phyloP scores from a whole-genome alignment of 2,888 invertebrate species.

The Papilio protenor region DNA sequence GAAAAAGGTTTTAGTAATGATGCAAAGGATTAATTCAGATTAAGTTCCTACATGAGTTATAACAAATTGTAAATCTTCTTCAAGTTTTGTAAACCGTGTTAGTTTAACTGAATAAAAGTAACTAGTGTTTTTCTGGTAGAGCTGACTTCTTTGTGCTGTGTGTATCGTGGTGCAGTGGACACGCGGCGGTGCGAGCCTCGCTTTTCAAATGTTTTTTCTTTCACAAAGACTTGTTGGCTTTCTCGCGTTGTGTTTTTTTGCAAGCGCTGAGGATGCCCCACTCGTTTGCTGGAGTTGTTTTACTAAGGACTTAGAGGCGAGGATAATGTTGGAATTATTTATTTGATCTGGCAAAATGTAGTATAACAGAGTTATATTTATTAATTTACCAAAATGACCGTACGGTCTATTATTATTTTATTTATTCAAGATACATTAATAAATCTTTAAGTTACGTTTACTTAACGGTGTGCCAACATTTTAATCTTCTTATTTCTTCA shows the following conservation, averaged over 20 bases:
- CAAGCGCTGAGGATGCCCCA: not conserved
- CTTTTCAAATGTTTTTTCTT: not conserved
- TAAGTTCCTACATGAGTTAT: too few species aligned
- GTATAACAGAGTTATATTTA: not conserved
- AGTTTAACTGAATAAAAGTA: not conserved
- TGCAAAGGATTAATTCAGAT: too few species aligned
- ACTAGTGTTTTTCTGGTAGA: not conserved
- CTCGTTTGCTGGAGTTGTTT: not conserved
- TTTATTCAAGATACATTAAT: too few species aligned
- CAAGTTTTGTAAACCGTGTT: too few species aligned
- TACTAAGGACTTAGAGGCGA: not conserved
- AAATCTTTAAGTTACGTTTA: too few species aligned
- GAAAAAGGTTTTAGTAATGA: too few species aligned
- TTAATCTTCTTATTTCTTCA: too few species aligned
- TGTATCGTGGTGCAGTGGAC: not conserved
- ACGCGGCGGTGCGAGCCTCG: not conserved
- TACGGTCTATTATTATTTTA: too few species aligned
- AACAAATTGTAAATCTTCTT: too few species aligned
- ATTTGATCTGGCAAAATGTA: not conserved
- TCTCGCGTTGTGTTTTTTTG: not conserved
- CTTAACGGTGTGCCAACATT: too few species aligned
- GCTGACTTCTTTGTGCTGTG: not conserved
- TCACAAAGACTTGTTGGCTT: conserved; percentile 13
- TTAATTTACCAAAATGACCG: not conserved
- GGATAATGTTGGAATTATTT: not conserved